Evolutionary conservation across 2,797 vertebrate species (phyloP).

Genomic region (Cirrhinus molitorella): DNA sequence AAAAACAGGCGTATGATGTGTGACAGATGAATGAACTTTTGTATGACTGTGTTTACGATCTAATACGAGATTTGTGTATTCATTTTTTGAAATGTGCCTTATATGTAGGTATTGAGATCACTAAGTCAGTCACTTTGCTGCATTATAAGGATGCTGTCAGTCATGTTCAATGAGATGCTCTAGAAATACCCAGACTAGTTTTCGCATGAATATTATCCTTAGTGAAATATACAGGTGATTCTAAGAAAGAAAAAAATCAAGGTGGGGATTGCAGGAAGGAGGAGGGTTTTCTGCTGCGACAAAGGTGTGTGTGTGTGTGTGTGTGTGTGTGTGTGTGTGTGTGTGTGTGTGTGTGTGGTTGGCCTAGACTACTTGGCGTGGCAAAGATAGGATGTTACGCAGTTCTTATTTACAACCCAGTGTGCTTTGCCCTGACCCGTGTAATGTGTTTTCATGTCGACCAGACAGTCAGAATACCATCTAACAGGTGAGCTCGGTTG

Average conservation of each 20-base stretch:
- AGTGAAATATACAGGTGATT: not conserved
- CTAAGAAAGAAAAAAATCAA: slow-evolving; percentile 34
- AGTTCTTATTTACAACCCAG: slow-evolving; percentile 70
- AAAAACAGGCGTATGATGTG: not conserved
- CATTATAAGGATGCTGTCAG: not conserved
- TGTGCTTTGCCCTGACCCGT: slow-evolving; percentile 1
- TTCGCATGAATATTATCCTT: not conserved
- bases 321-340: slow-evolving; percentile 26
- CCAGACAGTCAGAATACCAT: slow-evolving; percentile 1
- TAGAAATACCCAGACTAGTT: not conserved
- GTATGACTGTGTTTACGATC: not conserved
- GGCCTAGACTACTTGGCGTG: slow-evolving; percentile 37
- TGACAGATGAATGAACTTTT: slow-evolving; percentile 8
- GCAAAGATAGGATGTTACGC: slow-evolving; percentile 78
- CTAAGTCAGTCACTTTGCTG: not conserved
- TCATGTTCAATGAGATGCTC: not conserved
- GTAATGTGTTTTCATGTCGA: not conserved
- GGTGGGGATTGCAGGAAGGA: slow-evolving; percentile 49
- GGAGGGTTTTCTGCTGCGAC: slow-evolving; percentile 54
- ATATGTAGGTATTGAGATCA: not conserved
- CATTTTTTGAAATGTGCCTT: not conserved
- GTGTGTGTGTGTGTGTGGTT: slow-evolving; percentile 1
- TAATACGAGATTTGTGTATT: not conserved
- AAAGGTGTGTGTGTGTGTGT: slow-evolving; percentile 31
- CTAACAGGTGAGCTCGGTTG: slow-evolving; percentile 5